These are phyloP conservation scores for Leptinotarsa rubiginosa DNA, from an alignment of 2,888 invertebrate species.

Conservation along the genomic window DNA sequence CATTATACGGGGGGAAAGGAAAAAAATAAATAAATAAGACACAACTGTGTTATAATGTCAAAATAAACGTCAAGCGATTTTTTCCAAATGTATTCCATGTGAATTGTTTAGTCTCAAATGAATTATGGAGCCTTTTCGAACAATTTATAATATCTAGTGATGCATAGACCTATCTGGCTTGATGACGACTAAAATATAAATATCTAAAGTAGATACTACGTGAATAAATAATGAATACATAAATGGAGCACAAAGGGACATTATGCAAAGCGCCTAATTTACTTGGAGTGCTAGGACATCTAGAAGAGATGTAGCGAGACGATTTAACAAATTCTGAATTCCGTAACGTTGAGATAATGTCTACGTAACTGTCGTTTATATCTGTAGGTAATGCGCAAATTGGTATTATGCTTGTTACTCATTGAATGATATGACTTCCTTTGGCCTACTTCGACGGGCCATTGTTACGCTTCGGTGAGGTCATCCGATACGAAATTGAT, in stretches of 20 bases:
- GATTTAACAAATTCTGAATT: slow-evolving; percentile 26
- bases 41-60: no score
- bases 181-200: no score
- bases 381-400: slow-evolving; percentile 13
- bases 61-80: no score
- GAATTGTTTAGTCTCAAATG: no score
- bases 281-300: background rate
- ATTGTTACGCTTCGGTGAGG: slow-evolving; percentile 9
- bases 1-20: no score
- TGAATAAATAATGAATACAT: no score
- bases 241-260: background rate
- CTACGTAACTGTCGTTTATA: slow-evolving; percentile 25
- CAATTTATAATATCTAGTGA: no score
- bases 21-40: no score
- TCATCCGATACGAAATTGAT: background rate
- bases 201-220: no score
- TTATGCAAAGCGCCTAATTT: background rate
- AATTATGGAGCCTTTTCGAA: no score
- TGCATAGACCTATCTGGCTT: no score
- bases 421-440: slow-evolving; percentile 25
- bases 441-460: slow-evolving; percentile 14
- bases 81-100: no score
- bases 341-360: slow-evolving; percentile 21
- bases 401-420: slow-evolving; percentile 22
- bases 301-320: slow-evolving; percentile 17